phyloP scores from a whole-genome alignment of 2,888 invertebrate species.

The Phania funesta region DNA sequence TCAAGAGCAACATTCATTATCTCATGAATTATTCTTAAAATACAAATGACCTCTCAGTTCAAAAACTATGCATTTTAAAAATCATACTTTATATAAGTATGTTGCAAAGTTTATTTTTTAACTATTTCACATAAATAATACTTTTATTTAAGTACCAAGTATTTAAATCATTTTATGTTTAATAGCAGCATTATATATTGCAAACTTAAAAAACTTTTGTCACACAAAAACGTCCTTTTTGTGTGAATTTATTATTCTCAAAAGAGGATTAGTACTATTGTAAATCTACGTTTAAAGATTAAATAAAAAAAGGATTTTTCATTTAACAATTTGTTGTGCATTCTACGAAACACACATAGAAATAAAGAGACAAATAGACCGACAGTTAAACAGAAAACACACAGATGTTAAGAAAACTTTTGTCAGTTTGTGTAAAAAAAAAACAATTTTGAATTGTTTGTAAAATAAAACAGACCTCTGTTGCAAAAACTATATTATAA shows the following conservation, averaged over 20 bases:
- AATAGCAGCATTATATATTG: neutral
- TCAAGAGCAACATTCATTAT: too few relatives aligned
- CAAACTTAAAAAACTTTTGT: neutral
- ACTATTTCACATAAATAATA: neutral
- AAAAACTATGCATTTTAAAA: too few relatives aligned
- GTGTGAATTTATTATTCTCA: conserved; percentile 13
- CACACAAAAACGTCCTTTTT: neutral
- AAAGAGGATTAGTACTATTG: conserved; percentile 31
- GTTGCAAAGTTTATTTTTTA: neutral
- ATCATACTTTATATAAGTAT: too few relatives aligned
- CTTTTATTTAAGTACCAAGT: neutral
- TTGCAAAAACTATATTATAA: conserved; percentile 51
- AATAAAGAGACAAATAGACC: neutral
- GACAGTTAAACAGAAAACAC: neutral
- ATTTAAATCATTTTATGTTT: neutral
- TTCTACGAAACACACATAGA: neutral
- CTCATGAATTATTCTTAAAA: too few relatives aligned
- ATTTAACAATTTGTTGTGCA: neutral
- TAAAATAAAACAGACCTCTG: neutral
- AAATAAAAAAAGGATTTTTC: neutral
- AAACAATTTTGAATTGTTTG: neutral
- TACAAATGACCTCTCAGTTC: too few relatives aligned
- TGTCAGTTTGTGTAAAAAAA: neutral
- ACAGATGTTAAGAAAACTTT: conserved; percentile 6
- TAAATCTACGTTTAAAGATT: conserved; percentile 27